Percentiles rank a stretch among this genome's conserved stretches.
These are phyloP conservation scores for Myotis davidii DNA, from an alignment of 2,113 vertebrate genomes.

Conservation along the genomic window DNA sequence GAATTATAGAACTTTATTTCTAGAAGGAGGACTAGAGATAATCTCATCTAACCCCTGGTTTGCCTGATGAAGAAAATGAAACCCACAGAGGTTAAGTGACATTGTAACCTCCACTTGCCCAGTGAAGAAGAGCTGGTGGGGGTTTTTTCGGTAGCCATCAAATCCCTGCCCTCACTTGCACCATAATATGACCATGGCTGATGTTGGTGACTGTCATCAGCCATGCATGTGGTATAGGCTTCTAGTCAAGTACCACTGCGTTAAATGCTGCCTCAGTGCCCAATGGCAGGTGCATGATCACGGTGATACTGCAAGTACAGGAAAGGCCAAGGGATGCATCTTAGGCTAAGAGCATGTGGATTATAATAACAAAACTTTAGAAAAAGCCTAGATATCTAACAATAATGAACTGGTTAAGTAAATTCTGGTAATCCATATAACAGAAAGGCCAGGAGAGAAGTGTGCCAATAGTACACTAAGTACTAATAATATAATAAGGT, in stretches of 20 bases:
- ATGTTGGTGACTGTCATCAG: background rate
- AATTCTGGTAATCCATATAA: background rate
- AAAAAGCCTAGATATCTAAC: background rate
- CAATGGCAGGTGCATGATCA: background rate
- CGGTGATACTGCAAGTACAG: background rate
- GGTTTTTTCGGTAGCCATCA: background rate
- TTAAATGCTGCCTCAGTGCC: background rate
- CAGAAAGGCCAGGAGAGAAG: background rate
- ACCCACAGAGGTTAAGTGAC: background rate
- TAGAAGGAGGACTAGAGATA: background rate
- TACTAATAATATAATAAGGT: background rate
- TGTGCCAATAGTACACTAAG: background rate
- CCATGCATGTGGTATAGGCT: background rate
- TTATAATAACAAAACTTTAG: constrained; percentile 11
- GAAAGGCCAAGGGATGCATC: background rate
- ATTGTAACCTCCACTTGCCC: background rate
- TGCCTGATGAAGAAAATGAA: background rate
- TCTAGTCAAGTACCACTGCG: background rate
- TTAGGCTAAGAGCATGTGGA: background rate
- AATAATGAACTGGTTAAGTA: background rate
- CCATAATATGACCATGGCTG: background rate
- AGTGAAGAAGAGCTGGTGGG: background rate
- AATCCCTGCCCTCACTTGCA: background rate
- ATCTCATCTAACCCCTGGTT: background rate
- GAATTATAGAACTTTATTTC: constrained; percentile 14